Conservation (phyloP, 2,888 invertebrate species). For the Polia nebulosa region DNA sequence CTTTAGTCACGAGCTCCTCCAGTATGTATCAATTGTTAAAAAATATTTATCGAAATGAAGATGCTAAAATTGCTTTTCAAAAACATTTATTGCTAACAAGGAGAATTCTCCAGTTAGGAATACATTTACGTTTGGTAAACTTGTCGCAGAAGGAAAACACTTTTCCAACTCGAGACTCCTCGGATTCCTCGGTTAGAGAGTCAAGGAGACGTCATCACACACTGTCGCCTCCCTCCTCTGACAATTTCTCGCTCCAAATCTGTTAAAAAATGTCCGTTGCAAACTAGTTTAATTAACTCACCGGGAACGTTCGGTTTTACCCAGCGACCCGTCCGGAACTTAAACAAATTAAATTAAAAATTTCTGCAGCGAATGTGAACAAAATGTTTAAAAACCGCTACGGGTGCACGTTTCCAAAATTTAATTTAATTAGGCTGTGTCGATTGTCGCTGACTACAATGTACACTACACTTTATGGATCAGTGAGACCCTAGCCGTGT, state of each 20-base stretch:
- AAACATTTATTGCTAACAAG: too few species aligned
- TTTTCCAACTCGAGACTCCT: constrained; percentile 17
- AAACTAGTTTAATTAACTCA: constrained; percentile 51
- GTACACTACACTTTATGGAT: constrained; percentile 14
- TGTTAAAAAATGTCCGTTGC: constrained; percentile 44
- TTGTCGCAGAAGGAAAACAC: not conserved
- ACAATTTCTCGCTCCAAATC: constrained; percentile 48
- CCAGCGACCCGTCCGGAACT: constrained; percentile 27
- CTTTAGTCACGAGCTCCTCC: too few species aligned
- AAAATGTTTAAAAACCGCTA: constrained; percentile 44
- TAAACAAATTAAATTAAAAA: constrained; percentile 48
- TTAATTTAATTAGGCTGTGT: constrained; percentile 28
- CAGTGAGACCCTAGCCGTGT: constrained; percentile 21
- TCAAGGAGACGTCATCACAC: constrained; percentile 45
- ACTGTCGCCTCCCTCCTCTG: constrained; percentile 27
- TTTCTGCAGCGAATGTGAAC: constrained; percentile 36
- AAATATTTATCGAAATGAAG: too few species aligned
- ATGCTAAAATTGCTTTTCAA: too few species aligned
- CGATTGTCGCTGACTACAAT: constrained; percentile 32
- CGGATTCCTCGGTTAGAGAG: not conserved
- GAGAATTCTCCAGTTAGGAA: too few species aligned
- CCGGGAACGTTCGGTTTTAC: constrained; percentile 37
- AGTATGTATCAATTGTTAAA: too few species aligned
- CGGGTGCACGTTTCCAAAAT: constrained; percentile 20
- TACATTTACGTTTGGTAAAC: not conserved